These are phyloP conservation scores for Lasioglossum morio DNA, from an alignment of 2,888 invertebrate genomes.

Conservation along the genomic window DNA sequence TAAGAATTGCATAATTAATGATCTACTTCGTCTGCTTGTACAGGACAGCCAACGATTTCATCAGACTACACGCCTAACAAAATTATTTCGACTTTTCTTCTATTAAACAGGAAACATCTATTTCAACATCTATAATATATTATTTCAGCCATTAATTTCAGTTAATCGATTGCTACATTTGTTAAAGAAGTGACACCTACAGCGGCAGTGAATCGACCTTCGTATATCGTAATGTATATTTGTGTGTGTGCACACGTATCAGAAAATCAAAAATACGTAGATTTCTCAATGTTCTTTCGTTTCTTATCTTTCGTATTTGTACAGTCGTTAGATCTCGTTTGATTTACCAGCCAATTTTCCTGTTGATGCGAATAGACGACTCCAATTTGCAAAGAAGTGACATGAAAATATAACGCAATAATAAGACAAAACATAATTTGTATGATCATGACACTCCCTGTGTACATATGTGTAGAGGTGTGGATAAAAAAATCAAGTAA, in stretches of 20 bases:
- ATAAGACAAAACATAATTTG: slow-evolving; percentile 55
- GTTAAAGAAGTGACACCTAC: slow-evolving; percentile 17
- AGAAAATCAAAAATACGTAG: slow-evolving; percentile 10
- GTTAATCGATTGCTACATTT: slow-evolving; percentile 26
- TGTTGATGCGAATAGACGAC: slow-evolving; percentile 29
- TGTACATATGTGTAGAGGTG: slow-evolving; percentile 61
- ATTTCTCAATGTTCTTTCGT: background rate
- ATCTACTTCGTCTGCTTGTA: background rate
- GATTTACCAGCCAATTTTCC: background rate
- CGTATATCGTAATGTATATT: slow-evolving; percentile 28
- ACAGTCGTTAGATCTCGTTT: background rate
- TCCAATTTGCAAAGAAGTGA: slow-evolving; percentile 41
- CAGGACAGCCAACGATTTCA: background rate
- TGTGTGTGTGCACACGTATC: slow-evolving; percentile 3
- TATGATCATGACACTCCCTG: slow-evolving; percentile 64
- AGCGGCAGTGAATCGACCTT: slow-evolving; percentile 17
- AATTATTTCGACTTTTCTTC: background rate
- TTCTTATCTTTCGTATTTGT: slow-evolving; percentile 4
- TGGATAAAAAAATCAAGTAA: slow-evolving; percentile 62
- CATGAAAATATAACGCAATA: slow-evolving; percentile 54
- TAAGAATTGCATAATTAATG: background rate
- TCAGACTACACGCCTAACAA: background rate
- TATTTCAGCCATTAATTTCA: slow-evolving; percentile 15
- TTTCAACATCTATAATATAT: slow-evolving; percentile 21
- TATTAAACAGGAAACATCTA: background rate